These are phyloP conservation scores for Pithys albifrons DNA, from an alignment of 2,113 vertebrate species.

Conservation along the genomic window DNA sequence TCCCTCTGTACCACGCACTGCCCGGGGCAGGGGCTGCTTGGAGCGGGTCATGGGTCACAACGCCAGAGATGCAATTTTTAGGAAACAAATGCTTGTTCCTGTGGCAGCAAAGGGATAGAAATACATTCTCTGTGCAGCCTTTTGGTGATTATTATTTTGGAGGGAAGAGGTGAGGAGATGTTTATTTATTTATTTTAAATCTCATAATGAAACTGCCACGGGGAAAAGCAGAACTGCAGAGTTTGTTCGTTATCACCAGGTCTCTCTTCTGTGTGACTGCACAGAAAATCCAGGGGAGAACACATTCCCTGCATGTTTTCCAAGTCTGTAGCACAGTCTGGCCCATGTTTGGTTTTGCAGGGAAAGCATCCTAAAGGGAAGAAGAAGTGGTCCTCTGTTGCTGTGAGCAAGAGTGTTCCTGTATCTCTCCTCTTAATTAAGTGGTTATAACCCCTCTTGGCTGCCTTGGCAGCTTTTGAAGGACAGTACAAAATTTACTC, in stretches of 20 bases:
- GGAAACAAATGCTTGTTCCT: neutral
- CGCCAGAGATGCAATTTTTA: neutral
- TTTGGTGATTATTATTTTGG: neutral
- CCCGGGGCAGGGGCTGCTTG: neutral
- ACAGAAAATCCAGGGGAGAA: neutral
- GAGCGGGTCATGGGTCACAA: neutral
- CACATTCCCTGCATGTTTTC: rapidly evolving
- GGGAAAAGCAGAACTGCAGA: neutral
- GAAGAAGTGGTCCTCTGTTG: neutral
- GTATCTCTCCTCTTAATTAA: neutral
- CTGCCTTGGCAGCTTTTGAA: neutral
- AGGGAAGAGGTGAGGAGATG: neutral
- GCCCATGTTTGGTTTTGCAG: neutral
- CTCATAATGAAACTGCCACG: neutral
- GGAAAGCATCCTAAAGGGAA: neutral
- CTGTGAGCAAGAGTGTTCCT: neutral
- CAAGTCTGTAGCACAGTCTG: neutral
- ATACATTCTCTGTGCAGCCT: neutral
- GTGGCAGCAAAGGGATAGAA: neutral
- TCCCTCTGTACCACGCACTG: rapidly evolving
- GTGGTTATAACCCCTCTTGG: neutral
- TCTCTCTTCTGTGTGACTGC: neutral
- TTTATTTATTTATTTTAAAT: neutral
- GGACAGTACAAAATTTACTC: neutral
- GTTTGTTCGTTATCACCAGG: rapidly evolving